phyloP scores from a whole-genome alignment of 2,888 invertebrate genomes.

The Meloe dianella region DNA sequence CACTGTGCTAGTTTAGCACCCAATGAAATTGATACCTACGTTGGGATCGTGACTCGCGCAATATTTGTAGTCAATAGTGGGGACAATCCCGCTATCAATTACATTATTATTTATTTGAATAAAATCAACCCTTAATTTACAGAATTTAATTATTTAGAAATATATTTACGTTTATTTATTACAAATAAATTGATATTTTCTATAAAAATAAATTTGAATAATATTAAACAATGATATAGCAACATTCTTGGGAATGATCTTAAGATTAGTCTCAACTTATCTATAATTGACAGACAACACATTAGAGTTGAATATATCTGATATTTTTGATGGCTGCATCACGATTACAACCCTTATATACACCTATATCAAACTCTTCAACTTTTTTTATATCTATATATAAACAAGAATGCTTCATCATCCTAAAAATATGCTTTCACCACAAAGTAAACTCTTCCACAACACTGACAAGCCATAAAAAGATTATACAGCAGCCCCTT shows the following conservation, averaged over 20 bases:
- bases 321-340: slow-evolving; percentile 31
- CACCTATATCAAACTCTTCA: slow-evolving; percentile 10
- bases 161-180: too few relatives aligned
- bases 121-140: background rate
- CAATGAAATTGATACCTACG: slow-evolving; percentile 60
- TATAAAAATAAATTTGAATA: slow-evolving; percentile 14
- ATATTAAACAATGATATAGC: slow-evolving; percentile 31
- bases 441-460: background rate
- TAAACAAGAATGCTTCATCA: slow-evolving; percentile 15
- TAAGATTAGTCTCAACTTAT: slow-evolving; percentile 30
- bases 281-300: slow-evolving; percentile 38
- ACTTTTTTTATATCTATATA: background rate
- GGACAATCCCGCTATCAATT: slow-evolving; percentile 32
- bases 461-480: background rate
- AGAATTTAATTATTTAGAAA: too few relatives aligned
- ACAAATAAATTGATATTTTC: too few relatives aligned
- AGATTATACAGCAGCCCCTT: background rate
- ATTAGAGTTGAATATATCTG: slow-evolving; percentile 42
- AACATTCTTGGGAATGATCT: slow-evolving; percentile 24
- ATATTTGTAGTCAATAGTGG: slow-evolving; percentile 23
- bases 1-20: slow-evolving; percentile 49
- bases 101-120: background rate
- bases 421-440: background rate
- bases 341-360: slow-evolving; percentile 33
- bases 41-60: slow-evolving; percentile 51